Percentiles rank a stretch among this genome's conserved stretches.
Conservation (phyloP, 2,113 vertebrate species). For the Myrmecophaga tridactyla region DNA sequence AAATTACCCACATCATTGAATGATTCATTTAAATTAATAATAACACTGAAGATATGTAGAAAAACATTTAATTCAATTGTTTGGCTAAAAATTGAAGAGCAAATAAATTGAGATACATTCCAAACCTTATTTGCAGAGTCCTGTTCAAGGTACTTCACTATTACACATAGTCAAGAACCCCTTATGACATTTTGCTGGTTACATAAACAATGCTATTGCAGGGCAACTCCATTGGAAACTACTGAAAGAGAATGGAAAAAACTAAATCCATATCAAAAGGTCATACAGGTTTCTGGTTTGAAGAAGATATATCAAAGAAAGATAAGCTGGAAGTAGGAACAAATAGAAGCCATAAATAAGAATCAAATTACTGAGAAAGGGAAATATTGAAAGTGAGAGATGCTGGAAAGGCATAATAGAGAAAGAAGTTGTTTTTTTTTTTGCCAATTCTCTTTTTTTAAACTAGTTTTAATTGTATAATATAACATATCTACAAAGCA, state of each 20-base stretch:
- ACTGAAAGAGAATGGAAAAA: background rate
- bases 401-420: background rate
- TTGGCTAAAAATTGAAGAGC: conserved; percentile 18
- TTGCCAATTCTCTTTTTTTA: too few relatives aligned
- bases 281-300: background rate
- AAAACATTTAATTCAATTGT: conserved; percentile 43
- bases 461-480: too few relatives aligned
- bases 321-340: background rate
- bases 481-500: too few relatives aligned
- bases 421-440: too few relatives aligned
- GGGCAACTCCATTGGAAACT: conserved; percentile 1
- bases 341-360: background rate
- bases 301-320: background rate
- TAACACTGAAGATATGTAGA: conserved; percentile 42
- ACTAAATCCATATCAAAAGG: conserved; percentile 5
- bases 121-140: conserved; percentile 22
- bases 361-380: conserved; percentile 15
- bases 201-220: conserved; percentile 23
- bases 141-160: background rate
- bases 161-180: background rate
- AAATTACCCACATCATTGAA: conserved; percentile 42
- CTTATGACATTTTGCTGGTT: background rate
- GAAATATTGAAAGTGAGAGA: background rate
- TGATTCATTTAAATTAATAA: conserved; percentile 52
- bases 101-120: background rate